A percentile compares a stretch with the other conserved stretches of the same genome.
These are phyloP conservation scores for Drosophila meridionalis DNA, from an alignment of 2,888 invertebrate genomes.

Conservation along the genomic window DNA sequence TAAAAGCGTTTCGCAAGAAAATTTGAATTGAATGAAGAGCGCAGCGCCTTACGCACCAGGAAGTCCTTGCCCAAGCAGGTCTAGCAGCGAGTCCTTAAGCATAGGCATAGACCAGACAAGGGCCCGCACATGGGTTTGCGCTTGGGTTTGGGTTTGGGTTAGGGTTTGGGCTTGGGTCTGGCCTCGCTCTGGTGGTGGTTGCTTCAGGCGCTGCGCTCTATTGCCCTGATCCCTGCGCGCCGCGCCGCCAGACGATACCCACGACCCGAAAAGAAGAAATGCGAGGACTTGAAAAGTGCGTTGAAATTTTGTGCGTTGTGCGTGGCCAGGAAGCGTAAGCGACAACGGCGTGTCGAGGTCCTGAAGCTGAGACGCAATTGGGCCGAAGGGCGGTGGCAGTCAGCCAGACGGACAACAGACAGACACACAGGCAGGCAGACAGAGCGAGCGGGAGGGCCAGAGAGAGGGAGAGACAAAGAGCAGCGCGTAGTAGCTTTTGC, in stretches of 20 bases:
- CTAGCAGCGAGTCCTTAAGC: conserved; percentile 59
- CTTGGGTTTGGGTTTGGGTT: conserved; percentile 14
- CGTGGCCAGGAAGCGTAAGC: conserved; percentile 68
- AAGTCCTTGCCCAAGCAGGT: conserved; percentile 68
- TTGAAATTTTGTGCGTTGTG: conserved; percentile 67
- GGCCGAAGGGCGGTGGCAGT: conserved; percentile 36
- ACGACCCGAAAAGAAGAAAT: conserved; percentile 59
- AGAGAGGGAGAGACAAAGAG: conserved; percentile 1
- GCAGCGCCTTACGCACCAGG: conserved; percentile 79
- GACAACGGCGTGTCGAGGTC: conserved; percentile 46
- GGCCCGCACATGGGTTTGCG: conserved; percentile 43
- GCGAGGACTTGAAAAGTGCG: conserved; percentile 65
- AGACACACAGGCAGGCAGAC: conserved; percentile 6
- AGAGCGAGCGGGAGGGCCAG: no score
- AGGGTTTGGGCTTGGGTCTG: conserved; percentile 14
- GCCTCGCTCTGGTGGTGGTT: conserved; percentile 44
- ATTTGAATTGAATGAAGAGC: conserved; percentile 75
- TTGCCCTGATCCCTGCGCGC: conserved; percentile 41
- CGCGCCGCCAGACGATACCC: conserved; percentile 79
- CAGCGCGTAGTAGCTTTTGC: conserved; percentile 28
- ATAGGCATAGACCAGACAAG: conserved; percentile 48
- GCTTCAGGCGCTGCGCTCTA: conserved; percentile 49
- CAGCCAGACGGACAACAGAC: conserved; percentile 11
- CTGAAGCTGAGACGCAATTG: conserved; percentile 66
- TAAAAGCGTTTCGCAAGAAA: conserved; percentile 72